Conservation (phyloP, 2,113 vertebrate genomes). For the Pandion haliaetus region DNA sequence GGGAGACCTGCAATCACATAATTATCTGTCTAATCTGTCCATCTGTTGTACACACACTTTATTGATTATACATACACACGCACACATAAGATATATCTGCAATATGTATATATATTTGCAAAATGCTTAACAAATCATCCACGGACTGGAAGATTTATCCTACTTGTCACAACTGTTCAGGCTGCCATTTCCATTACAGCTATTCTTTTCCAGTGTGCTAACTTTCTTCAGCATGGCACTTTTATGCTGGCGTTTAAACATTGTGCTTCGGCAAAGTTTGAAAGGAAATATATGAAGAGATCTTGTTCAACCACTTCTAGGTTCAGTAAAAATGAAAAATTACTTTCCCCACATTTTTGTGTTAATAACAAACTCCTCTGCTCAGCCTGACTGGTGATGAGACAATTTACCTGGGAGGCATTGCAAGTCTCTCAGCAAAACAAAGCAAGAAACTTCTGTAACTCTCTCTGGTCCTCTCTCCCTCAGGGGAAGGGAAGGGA, state of each 20-base stretch:
- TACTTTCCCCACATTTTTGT: neutral
- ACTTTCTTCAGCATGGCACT: neutral
- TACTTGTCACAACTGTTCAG: neutral
- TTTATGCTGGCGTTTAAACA: neutral
- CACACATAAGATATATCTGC: neutral
- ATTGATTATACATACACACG: neutral
- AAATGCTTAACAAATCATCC: constrained; percentile 32
- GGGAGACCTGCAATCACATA: neutral
- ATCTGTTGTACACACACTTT: neutral
- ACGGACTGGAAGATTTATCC: neutral
- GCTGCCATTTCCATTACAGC: neutral
- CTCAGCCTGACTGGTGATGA: neutral
- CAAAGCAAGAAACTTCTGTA: constrained; percentile 10
- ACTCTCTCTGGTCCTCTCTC: neutral
- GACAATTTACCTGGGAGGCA: constrained; percentile 28
- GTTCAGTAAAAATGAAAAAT: constrained; percentile 19
- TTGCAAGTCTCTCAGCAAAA: neutral
- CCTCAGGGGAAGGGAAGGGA: neutral
- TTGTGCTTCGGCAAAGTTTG: neutral
- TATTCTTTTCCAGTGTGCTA: neutral
- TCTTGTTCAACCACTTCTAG: neutral
- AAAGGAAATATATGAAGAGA: neutral
- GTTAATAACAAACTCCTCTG: constrained; percentile 1
- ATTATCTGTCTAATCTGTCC: constrained; percentile 1
- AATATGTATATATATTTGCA: neutral